These are phyloP conservation scores for Acanthococcus lagerstroemiae DNA, from an alignment of 2,888 invertebrate genomes.

Conservation along the genomic window DNA sequence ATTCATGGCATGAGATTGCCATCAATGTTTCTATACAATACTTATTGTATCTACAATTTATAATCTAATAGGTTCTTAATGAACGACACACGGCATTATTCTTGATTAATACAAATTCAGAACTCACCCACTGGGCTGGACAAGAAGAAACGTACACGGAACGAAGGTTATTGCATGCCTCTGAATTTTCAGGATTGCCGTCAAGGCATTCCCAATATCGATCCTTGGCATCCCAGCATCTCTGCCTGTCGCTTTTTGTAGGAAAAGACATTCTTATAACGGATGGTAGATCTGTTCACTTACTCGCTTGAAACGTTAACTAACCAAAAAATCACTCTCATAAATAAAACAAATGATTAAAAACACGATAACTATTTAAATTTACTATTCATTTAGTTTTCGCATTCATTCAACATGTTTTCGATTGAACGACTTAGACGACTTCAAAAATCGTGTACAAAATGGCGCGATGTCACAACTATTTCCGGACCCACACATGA, in stretches of 20 bases:
- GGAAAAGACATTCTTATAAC: slow-evolving; percentile 20
- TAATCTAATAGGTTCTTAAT: too few relatives aligned
- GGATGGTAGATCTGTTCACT: neutral
- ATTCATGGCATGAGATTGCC: too few relatives aligned
- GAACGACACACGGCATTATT: too few relatives aligned
- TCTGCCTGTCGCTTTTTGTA: slow-evolving; percentile 60
- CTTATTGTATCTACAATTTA: too few relatives aligned
- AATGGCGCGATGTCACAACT: neutral
- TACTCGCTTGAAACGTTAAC: neutral
- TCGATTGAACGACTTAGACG: neutral
- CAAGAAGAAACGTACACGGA: slow-evolving; percentile 66
- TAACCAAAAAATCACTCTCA: neutral
- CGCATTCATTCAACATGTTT: neutral
- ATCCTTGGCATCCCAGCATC: slow-evolving; percentile 80
- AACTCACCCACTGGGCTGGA: slow-evolving; percentile 68
- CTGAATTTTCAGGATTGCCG: slow-evolving; percentile 46
- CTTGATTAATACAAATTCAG: too few relatives aligned
- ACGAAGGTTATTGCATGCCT: slow-evolving; percentile 57
- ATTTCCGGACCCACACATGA: neutral
- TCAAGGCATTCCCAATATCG: slow-evolving; percentile 84
- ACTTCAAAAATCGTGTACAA: neutral
- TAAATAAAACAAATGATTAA: neutral
- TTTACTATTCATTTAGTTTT: neutral
- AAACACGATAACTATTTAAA: neutral
- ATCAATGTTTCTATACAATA: too few relatives aligned